These are phyloP conservation scores for Galaxea fascicularis DNA, from an alignment of 92 coral and sea anemone genomes.

Conservation along the genomic window DNA sequence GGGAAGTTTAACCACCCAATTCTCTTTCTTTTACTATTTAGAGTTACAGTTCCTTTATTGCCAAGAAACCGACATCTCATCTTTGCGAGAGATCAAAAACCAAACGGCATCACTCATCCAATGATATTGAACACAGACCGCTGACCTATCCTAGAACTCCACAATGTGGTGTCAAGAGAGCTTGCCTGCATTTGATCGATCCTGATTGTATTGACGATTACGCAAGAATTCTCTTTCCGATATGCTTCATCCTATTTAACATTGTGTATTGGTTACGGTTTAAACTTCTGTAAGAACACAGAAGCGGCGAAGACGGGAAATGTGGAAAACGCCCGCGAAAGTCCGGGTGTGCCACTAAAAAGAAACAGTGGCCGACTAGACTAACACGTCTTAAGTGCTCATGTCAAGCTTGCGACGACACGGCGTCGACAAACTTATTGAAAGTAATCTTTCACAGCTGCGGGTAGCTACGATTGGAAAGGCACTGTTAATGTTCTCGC, in stretches of 20 bases:
- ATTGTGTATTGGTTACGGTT: constrained; percentile 61
- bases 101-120: constrained; percentile 39
- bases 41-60: constrained; percentile 42
- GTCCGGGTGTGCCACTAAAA: no score
- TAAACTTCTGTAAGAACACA: constrained; percentile 1
- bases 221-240: constrained; percentile 87
- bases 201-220: constrained; percentile 87
- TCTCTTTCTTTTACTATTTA: background rate
- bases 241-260: constrained; percentile 78
- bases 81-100: constrained; percentile 65
- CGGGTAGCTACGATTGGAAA: no score
- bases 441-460: no score
- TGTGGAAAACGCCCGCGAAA: no score
- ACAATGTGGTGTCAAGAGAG: constrained; percentile 31
- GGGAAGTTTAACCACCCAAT: no score
- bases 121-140: constrained; percentile 43
- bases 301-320: no score
- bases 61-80: constrained; percentile 36
- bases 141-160: constrained; percentile 57
- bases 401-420: no score
- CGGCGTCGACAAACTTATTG: no score
- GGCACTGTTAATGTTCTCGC: no score
- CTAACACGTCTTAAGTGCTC: no score
- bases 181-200: constrained; percentile 56
- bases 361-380: no score